phyloP scores from a whole-genome alignment of 2,797 vertebrate species.

The Apogon talboti region DNA sequence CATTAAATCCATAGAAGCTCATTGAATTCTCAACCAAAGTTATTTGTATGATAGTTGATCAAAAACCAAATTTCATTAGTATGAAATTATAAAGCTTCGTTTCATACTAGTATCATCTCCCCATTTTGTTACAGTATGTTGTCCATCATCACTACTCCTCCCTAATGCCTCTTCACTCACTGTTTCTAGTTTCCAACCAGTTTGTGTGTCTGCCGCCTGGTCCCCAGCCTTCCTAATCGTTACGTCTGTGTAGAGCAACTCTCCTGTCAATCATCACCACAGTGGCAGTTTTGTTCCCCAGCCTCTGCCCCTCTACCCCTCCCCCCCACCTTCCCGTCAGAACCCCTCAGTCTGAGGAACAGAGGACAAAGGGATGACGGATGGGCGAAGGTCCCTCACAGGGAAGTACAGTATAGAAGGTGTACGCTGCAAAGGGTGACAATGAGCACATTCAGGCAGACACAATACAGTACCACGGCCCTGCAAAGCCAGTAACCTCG shows the following conservation, averaged over 20 bases:
- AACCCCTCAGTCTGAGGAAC: conserved; percentile 76
- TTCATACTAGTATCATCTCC: conserved; percentile 20
- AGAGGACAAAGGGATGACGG: conserved; percentile 85
- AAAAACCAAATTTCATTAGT: no score
- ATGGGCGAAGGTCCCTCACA: conserved; percentile 82
- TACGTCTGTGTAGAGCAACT: conserved; percentile 68
- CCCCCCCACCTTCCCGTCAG: conserved; percentile 64
- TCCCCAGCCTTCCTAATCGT: conserved; percentile 49
- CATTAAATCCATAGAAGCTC: no score
- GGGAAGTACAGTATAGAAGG: conserved; percentile 84
- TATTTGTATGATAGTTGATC: not conserved
- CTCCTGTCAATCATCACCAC: conserved; percentile 78
- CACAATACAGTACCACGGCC: conserved; percentile 75
- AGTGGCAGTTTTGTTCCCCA: conserved; percentile 80
- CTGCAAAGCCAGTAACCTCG: conserved; percentile 54
- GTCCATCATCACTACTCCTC: not conserved
- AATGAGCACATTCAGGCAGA: conserved; percentile 83
- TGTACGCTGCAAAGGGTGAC: conserved; percentile 76
- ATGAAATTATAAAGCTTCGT: no score
- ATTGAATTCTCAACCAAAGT: no score
- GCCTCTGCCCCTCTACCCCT: conserved; percentile 26
- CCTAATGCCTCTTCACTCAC: conserved; percentile 9
- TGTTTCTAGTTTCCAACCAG: conserved; percentile 25
- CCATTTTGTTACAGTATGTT: conserved; percentile 27
- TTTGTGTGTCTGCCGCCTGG: conserved; percentile 28